Evolutionary conservation across 2,888 invertebrate genomes (phyloP), one percentile per base, ranked within the genome.

Genomic region (Choristoneura rosaceana): DNA sequence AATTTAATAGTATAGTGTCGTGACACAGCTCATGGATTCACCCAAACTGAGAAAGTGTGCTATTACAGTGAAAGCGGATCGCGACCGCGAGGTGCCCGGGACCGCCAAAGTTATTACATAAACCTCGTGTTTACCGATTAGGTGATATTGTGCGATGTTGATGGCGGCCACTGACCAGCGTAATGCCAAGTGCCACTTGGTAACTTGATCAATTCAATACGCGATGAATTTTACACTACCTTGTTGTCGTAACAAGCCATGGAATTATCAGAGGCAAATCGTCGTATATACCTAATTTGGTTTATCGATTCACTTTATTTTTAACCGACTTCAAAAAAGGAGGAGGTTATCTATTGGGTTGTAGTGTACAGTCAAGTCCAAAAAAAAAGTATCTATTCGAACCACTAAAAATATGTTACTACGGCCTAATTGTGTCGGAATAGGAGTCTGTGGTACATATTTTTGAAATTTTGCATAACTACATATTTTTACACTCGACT

Each of bases 11-110:
- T 63, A 15, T 58, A 43, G 15, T 45, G 8, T 58, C 34, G 43
- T 17, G 34, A 17, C 47, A 55, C 47, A 55, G 61, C 41, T 70
- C 58, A 65, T 75, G 75, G 80, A 78, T 81, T 80, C 81, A 81
- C 82, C 85, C 79, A 87, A 88, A 89, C 80, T 85, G 89, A 90
- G 92, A 93, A 92, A 93, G 92, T 83, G 80, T 75, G 78, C 81
- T 86, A 86, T 86, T 63, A 87, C 80, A 83, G 93, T 86, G 93
- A 93, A 93, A 93, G 93, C 85, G 88, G 88, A 87, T 81, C 87
- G 81, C 86, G 84, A 81, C 84, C 86, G 84, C 86, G 59, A 63
- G 82, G 77, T 77, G 77, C 77, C 79, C 79, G 83, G 77, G 80
- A 80, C 80, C 78, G 87, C 86, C 85, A 84, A 87, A 85, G 79